Evolutionary conservation across 2,797 vertebrate genomes (phyloP).

Genomic region (Clarias pachynema): DNA sequence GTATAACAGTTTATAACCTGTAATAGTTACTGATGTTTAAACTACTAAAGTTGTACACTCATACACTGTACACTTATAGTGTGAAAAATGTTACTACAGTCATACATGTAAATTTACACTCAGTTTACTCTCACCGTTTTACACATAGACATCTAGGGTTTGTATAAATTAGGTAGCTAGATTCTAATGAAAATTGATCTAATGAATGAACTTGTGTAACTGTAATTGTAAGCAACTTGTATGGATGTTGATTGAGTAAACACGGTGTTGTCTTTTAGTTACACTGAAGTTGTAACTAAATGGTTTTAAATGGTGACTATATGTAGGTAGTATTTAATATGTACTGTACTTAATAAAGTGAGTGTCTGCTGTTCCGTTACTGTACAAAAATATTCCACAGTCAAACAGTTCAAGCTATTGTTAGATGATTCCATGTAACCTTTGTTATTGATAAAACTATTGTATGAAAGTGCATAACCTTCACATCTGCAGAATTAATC

Average conservation of each 20-base stretch:
- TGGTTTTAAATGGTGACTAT: neutral
- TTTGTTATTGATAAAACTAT: neutral
- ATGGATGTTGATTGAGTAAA: neutral
- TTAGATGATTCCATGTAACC: neutral
- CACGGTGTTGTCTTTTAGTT: neutral
- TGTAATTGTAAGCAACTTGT: neutral
- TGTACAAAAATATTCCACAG: neutral
- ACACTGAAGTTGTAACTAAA: neutral
- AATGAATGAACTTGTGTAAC: neutral
- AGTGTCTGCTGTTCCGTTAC: neutral
- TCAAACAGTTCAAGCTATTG: neutral
- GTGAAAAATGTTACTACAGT: neutral
- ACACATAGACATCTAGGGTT: too few relatives aligned
- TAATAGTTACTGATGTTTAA: too few relatives aligned
- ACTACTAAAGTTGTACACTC: neutral
- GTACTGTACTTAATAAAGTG: neutral
- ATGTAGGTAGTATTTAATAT: neutral
- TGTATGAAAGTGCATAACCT: neutral
- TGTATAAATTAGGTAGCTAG: too few relatives aligned
- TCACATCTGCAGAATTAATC: neutral
- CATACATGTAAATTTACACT: neutral
- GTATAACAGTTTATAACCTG: neutral
- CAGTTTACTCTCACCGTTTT: neutral
- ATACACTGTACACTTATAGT: too few relatives aligned
- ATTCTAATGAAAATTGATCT: neutral